Base-by-base conservation (phyloP, 1,140 invertebrate species). In the Calephelis virginiensis region DNA sequence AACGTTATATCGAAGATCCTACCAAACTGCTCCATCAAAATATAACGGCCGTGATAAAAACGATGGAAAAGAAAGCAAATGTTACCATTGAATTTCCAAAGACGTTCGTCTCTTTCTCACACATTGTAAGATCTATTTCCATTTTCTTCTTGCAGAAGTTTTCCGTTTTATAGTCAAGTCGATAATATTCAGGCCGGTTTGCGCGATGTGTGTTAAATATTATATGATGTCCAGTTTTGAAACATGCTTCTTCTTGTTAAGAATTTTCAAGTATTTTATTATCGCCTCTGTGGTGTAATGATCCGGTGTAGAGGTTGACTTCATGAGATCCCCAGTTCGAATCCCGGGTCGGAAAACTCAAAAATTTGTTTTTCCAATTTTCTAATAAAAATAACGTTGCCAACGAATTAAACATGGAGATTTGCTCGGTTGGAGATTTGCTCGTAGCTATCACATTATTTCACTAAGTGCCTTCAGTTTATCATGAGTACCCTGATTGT, bases 61-160 rank as follows among this genome's bases (percentile, higher is more conserved):
- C 86, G 84, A 86, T 89, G 81, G 85, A 85, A 90, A 64, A 90
- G 88, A 89, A 90, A 90, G 86, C 84, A 88, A 90, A 83, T 81
- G 80, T 77, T 82, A 81, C 78, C 77, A 74, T 77, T 79, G 80
- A 88, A 86, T 88, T 89, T 89, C 80, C 80, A 87, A 89, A 90
- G 84, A 88, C 86, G 80, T 78, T 81, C 61, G 67, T 88, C 82
- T 74, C 70, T 78, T 60, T 86, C 81, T 72, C 56, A 72, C 78
- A 64, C 67, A 71, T 71, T 68, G 71, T 43, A 71, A 74, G 70
- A 61, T 73, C 28, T 86, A 79, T 72, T 50, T 69, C 70, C 70
- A 45, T 83, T 82, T 76, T 78, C 72, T 71, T 86, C 76, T 70
- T 50, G 66, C 79, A 73, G 66, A 76, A 82, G 72, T 82, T 83